These are phyloP conservation scores for Epizoanthus ramosus DNA, from an alignment of 92 coral and sea anemone genomes.

Conservation along the genomic window DNA sequence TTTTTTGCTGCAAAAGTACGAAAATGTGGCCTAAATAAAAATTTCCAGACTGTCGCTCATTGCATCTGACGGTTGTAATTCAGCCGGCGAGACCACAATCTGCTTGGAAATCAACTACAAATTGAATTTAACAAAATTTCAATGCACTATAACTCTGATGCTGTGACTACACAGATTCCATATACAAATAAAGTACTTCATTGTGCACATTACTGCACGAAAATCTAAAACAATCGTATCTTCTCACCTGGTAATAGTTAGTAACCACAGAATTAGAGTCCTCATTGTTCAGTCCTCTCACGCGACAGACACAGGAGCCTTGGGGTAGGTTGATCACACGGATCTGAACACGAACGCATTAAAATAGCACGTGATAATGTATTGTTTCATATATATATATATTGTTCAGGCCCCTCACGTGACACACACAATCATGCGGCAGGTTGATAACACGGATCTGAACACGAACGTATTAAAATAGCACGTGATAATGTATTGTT, in stretches of 20 bases:
- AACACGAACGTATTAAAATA: neutral
- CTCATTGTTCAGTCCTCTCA: constrained; percentile 77
- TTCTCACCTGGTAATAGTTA: constrained; percentile 84
- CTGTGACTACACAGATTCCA: neutral
- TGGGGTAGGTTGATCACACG: constrained; percentile 77
- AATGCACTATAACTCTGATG: neutral
- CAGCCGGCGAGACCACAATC: too few relatives aligned
- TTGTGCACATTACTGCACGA: too few relatives aligned
- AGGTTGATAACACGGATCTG: constrained; percentile 77
- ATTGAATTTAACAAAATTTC: too few relatives aligned
- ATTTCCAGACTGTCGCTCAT: too few relatives aligned
- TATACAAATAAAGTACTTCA: too few relatives aligned
- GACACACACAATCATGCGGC: constrained; percentile 66
- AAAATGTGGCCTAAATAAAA: too few relatives aligned
- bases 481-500: too few relatives aligned
- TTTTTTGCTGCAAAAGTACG: too few relatives aligned
- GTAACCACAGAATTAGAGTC: constrained; percentile 86
- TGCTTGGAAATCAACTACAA: too few relatives aligned
- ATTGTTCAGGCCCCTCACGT: constrained; percentile 75
- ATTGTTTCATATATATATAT: constrained; percentile 45
- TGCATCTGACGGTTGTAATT: too few relatives aligned
- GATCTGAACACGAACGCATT: constrained; percentile 46
- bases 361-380: too few relatives aligned
- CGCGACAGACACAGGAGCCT: constrained; percentile 71
- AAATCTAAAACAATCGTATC: neutral